Evolutionary conservation across 2,888 invertebrate species (phyloP).

Genomic region (Protophormia terraenovae): DNA sequence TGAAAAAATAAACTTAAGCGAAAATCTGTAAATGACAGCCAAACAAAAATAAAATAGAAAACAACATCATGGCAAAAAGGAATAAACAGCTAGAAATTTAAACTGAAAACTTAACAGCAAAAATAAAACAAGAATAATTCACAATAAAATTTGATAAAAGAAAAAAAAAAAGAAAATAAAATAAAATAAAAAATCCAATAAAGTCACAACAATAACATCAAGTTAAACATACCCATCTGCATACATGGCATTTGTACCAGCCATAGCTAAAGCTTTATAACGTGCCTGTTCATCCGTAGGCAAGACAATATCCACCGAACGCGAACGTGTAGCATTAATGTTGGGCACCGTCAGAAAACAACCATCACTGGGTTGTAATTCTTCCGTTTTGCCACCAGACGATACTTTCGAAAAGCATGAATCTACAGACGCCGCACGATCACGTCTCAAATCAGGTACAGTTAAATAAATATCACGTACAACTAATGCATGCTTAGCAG

Average conservation of each 20-base stretch:
- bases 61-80: neutral
- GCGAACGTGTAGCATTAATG: slow-evolving; percentile 87
- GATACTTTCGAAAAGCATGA: slow-evolving; percentile 91
- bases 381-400: slow-evolving; percentile 86
- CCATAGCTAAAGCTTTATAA: slow-evolving; percentile 91
- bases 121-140: neutral
- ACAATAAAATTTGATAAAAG: neutral
- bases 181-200: neutral
- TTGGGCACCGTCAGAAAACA: slow-evolving; percentile 87
- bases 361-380: slow-evolving; percentile 85
- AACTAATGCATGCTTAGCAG: slow-evolving; percentile 74
- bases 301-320: slow-evolving; percentile 93
- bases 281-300: slow-evolving; percentile 92
- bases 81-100: slow-evolving; percentile 15
- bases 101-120: neutral
- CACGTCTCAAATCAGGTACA: slow-evolving; percentile 91
- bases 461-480: slow-evolving; percentile 89
- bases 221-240: slow-evolving; percentile 75
- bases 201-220: slow-evolving; percentile 14
- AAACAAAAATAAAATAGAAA: neutral
- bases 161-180: neutral
- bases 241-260: slow-evolving; percentile 81
- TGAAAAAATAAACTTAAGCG: neutral
- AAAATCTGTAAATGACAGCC: slow-evolving; percentile 33
- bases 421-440: slow-evolving; percentile 93